phyloP scores from a whole-genome alignment of 2,113 vertebrate species.

The Cepphus grylle region DNA sequence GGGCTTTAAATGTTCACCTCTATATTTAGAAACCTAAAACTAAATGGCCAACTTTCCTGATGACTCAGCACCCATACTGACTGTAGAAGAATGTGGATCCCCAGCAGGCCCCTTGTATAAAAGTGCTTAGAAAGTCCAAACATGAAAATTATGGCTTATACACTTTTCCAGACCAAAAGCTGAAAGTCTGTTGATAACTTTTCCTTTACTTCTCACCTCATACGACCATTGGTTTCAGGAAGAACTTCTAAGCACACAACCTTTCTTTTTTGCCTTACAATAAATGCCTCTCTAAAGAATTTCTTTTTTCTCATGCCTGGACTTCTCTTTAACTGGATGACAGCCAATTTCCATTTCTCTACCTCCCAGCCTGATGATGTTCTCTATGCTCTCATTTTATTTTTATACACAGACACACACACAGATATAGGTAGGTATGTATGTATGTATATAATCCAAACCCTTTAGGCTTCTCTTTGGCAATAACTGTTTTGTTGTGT shows the following conservation, averaged over 20 bases:
- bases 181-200: background rate
- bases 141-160: background rate
- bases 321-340: background rate
- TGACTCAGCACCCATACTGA: constrained; percentile 33
- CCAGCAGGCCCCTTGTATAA: background rate
- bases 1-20: constrained; percentile 18
- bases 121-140: background rate
- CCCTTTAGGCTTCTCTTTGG: background rate
- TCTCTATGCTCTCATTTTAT: background rate
- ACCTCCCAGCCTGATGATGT: background rate
- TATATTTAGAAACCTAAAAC: constrained; percentile 53
- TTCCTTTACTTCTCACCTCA: background rate
- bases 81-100: constrained; percentile 22
- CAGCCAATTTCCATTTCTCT: background rate
- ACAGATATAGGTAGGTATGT: background rate
- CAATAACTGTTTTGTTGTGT: background rate
- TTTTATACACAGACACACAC: background rate
- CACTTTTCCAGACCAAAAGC: background rate
- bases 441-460: background rate
- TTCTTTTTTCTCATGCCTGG: background rate
- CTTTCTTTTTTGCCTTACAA: background rate
- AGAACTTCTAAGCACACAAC: background rate
- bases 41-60: constrained; percentile 38
- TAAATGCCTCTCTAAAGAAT: background rate
- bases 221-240: background rate